Conservation (phyloP, 2,888 invertebrate genomes). For the Celastrina argiolus region DNA sequence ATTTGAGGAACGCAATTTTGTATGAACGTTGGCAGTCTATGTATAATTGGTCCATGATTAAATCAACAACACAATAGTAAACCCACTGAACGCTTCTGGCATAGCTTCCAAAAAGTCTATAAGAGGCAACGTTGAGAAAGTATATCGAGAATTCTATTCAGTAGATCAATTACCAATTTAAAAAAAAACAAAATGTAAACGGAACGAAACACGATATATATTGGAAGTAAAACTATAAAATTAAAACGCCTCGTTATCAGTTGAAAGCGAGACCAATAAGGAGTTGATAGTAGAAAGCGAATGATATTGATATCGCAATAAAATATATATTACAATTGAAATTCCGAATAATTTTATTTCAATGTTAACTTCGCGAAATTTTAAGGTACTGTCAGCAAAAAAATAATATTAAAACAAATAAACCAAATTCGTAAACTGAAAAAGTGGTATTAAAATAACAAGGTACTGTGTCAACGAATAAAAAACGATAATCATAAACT, state of each 20-base stretch:
- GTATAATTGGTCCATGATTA: too few relatives aligned
- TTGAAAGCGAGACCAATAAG: conserved; percentile 65
- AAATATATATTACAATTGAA: conserved; percentile 24
- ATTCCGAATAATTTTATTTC: conserved; percentile 25
- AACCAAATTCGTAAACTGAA: not conserved
- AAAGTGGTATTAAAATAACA: too few relatives aligned
- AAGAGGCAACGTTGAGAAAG: not conserved
- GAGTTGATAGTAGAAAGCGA: conserved; percentile 66
- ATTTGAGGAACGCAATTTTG: too few relatives aligned
- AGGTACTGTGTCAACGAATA: too few relatives aligned
- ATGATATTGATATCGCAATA: conserved; percentile 42
- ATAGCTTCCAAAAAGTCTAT: not conserved
- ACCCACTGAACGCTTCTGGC: too few relatives aligned
- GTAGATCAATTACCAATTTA: not conserved
- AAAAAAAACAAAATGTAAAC: not conserved
- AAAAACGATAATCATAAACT: too few relatives aligned
- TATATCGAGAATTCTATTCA: not conserved
- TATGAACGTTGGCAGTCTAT: too few relatives aligned
- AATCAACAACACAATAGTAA: too few relatives aligned
- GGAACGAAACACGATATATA: conserved; percentile 13
- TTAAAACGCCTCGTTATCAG: conserved; percentile 38
- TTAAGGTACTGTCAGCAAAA: not conserved
- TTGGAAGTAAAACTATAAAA: conserved; percentile 4
- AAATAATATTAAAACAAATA: not conserved
- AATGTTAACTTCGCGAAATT: not conserved